These are phyloP conservation scores for Melangyna quadrimaculata DNA, from an alignment of 2,888 invertebrate genomes.

Conservation along the genomic window DNA sequence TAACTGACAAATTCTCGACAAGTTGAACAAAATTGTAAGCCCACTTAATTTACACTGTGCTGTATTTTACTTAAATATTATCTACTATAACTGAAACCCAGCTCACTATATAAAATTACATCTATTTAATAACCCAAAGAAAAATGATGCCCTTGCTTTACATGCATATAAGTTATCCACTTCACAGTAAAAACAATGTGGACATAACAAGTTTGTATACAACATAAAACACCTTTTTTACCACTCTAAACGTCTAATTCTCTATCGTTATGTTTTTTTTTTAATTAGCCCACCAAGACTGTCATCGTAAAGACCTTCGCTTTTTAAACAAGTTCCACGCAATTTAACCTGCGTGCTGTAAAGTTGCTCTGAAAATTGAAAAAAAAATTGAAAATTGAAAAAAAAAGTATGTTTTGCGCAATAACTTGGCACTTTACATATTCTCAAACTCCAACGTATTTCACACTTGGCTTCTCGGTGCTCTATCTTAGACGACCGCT, in stretches of 20 bases:
- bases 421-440: slow-evolving; percentile 30
- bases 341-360: slow-evolving; percentile 54
- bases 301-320: slow-evolving; percentile 21
- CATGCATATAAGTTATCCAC: neutral
- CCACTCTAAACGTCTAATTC: slow-evolving; percentile 37
- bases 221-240: slow-evolving; percentile 27
- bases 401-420: slow-evolving; percentile 17
- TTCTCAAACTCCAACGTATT: slow-evolving; percentile 50
- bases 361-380: neutral
- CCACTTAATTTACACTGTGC: too few species aligned
- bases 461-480: slow-evolving; percentile 28
- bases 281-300: slow-evolving; percentile 40
- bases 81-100: too few species aligned
- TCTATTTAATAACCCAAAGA: neutral
- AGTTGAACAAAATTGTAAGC: too few species aligned
- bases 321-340: slow-evolving; percentile 58
- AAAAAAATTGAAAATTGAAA: too few species aligned
- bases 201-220: neutral
- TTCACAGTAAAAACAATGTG: neutral
- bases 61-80: too few species aligned
- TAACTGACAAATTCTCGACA: too few species aligned
- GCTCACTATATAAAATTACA: too few species aligned
- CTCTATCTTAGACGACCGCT: neutral
- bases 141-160: slow-evolving; percentile 3
- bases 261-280: neutral